phyloP scores from a whole-genome alignment of 2,797 vertebrate genomes.

The Microctenopoma stevenorrisi region DNA sequence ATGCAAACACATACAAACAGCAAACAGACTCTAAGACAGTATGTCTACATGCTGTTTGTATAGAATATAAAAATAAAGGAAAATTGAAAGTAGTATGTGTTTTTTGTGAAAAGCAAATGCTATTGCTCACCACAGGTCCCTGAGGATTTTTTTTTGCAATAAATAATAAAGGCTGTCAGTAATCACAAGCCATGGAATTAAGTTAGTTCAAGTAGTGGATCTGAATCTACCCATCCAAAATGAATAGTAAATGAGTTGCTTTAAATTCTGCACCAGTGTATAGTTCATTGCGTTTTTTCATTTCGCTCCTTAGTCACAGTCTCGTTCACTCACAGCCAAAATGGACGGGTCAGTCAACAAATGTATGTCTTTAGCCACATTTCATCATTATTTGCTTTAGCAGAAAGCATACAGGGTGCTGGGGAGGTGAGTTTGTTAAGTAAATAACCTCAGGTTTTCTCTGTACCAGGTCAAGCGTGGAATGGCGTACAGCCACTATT shows the following conservation, averaged over 20 bases:
- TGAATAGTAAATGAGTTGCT: neutral
- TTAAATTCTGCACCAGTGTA: neutral
- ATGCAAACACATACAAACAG: neutral
- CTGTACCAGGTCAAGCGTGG: slow-evolving; percentile 25
- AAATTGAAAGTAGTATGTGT: neutral
- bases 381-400: slow-evolving; percentile 34
- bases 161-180: neutral
- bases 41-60: neutral
- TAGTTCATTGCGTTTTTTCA: neutral
- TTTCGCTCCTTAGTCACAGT: neutral
- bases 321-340: neutral
- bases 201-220: no score
- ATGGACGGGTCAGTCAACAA: slow-evolving; percentile 1
- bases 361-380: slow-evolving; percentile 9
- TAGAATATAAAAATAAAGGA: neutral
- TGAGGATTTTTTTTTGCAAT: neutral
- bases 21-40: neutral
- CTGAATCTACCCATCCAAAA: neutral
- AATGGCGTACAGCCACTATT: slow-evolving; percentile 46
- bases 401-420: slow-evolving; percentile 24
- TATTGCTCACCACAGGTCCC: neutral
- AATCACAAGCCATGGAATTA: neutral
- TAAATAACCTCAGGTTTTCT: slow-evolving; percentile 21
- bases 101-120: neutral
- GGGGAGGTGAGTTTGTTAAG: slow-evolving; percentile 15